phyloP scores from a whole-genome alignment of 1,140 invertebrate genomes.

The Papilio machaon region DNA sequence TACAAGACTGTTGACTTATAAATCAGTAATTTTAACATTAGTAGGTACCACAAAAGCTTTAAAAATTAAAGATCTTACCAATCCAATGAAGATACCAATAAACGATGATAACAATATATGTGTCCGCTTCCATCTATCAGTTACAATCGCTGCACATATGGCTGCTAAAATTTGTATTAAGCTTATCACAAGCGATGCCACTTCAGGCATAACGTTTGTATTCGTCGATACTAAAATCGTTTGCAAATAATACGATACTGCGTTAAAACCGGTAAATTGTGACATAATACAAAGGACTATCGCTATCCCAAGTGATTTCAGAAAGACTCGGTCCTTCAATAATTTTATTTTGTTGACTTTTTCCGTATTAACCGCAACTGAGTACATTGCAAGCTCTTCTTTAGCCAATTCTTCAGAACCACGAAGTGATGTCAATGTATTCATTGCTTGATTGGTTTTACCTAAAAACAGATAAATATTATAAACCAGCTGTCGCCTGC shows the following conservation, averaged over 20 bases:
- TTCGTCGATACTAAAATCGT: constrained; percentile 84
- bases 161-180: constrained; percentile 82
- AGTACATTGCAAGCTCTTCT: background rate
- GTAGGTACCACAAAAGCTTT: background rate
- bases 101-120: constrained; percentile 83
- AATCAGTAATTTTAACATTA: too few relatives aligned
- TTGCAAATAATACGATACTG: constrained; percentile 87
- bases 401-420: constrained; percentile 1
- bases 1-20: too few relatives aligned
- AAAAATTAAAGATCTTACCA: constrained; percentile 63
- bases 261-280: constrained; percentile 87
- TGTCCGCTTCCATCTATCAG: constrained; percentile 85
- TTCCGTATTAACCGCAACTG: background rate
- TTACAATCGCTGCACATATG: constrained; percentile 79
- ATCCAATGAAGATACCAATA: constrained; percentile 79
- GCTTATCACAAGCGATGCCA: constrained; percentile 86
- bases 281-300: constrained; percentile 83
- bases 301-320: constrained; percentile 80
- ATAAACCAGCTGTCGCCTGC: too few relatives aligned
- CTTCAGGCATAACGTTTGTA: constrained; percentile 82
- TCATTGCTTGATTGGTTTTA: background rate
- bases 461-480: background rate
- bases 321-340: constrained; percentile 65
- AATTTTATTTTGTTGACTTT: constrained; percentile 48
- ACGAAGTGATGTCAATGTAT: background rate